Conservation (phyloP, 2,113 vertebrate species). For the Litocranius walleri region DNA sequence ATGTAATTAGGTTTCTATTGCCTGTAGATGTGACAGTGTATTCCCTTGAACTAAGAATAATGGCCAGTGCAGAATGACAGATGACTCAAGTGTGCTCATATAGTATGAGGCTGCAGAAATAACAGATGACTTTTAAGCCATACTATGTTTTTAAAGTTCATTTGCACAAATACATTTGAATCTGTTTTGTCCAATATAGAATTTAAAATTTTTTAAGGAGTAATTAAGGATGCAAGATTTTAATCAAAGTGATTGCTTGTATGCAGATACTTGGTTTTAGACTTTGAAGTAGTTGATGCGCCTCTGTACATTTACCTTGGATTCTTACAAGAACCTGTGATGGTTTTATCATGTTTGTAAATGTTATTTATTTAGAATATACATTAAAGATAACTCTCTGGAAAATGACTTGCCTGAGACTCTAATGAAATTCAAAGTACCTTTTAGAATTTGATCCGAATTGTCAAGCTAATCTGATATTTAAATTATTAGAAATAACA, state of each 20-base stretch:
- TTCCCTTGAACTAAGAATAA: constrained; percentile 35
- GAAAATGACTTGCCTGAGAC: constrained; percentile 40
- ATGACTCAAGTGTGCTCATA: not conserved
- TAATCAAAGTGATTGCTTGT: constrained; percentile 58
- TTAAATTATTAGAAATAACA: constrained; percentile 10
- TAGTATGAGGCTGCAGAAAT: constrained; percentile 27
- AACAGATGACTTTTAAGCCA: constrained; percentile 70
- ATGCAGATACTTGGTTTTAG: constrained; percentile 55
- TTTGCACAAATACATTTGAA: constrained; percentile 78
- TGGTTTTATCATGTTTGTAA: constrained; percentile 53
- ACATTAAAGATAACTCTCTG: constrained; percentile 64
- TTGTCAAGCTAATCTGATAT: constrained; percentile 17
- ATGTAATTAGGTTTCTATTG: not conserved
- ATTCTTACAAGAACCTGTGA: constrained; percentile 9
- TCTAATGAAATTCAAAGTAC: constrained; percentile 22
- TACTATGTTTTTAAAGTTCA: constrained; percentile 66
- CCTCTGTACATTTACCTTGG: constrained; percentile 36
- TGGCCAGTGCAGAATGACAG: not conserved
- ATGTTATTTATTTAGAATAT: constrained; percentile 74
- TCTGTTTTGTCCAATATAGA: constrained; percentile 43
- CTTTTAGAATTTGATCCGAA: constrained; percentile 6
- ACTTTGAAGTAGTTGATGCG: constrained; percentile 42
- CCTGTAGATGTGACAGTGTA: not conserved
- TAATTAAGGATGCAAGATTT: constrained; percentile 68
- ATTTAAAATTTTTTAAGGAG: constrained; percentile 70